Conservation (phyloP, 2,113 vertebrate genomes). For the Lamprotornis superbus region DNA sequence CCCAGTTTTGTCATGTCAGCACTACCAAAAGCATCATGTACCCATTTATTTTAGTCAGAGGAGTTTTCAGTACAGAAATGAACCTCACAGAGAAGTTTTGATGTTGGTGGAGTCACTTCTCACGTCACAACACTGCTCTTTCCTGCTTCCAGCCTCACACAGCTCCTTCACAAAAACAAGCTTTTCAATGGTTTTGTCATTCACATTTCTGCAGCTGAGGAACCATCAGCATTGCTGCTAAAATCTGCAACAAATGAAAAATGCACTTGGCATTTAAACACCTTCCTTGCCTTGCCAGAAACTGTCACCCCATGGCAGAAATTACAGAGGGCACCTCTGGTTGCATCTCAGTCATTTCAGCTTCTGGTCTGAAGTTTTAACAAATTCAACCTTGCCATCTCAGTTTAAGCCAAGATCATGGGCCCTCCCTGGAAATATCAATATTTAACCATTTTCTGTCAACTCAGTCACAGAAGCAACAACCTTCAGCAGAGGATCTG, state of each 20-base stretch:
- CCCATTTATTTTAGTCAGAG: background rate
- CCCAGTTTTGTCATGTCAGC: fast-evolving
- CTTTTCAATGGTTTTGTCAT: background rate
- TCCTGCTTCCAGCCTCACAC: background rate
- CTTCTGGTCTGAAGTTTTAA: background rate
- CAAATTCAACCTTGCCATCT: background rate
- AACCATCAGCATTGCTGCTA: background rate
- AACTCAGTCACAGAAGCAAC: background rate
- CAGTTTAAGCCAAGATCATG: background rate
- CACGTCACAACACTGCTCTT: background rate
- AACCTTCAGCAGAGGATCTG: background rate
- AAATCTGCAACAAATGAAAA: background rate
- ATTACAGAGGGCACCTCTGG: background rate
- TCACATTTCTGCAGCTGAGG: background rate
- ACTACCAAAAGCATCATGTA: background rate
- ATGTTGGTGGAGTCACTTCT: background rate
- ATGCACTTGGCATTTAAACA: background rate
- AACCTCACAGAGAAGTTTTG: background rate
- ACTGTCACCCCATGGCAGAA: background rate
- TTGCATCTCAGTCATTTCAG: background rate
- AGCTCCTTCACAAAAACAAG: background rate
- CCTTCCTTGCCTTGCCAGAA: background rate
- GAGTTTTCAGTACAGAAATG: background rate
- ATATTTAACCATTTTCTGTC: background rate
- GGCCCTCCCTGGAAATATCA: background rate